Conservation (phyloP, 2,113 vertebrate genomes). For the Gadus chalcogrammus region DNA sequence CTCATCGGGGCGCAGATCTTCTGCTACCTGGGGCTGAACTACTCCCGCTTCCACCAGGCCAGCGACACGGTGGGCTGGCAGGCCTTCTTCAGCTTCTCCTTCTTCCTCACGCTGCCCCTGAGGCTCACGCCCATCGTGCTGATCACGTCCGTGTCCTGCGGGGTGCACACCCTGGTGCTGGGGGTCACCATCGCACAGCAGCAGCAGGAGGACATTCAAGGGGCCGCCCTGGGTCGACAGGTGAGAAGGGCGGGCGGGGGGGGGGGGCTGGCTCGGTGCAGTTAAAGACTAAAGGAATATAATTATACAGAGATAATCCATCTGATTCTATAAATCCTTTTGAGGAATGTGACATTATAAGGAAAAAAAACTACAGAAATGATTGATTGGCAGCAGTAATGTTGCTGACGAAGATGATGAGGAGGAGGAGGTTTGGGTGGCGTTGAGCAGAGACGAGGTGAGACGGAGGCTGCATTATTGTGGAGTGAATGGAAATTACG, state of each 20-base stretch:
- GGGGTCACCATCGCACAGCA: slow-evolving; percentile 90
- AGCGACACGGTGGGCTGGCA: slow-evolving; percentile 96
- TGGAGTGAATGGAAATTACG: neutral
- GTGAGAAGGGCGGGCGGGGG: slow-evolving; percentile 58
- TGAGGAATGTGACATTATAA: too few species aligned
- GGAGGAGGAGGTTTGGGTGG: neutral
- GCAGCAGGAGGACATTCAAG: slow-evolving; percentile 78
- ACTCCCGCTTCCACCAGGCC: slow-evolving; percentile 81
- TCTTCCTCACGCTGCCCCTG: slow-evolving; percentile 89
- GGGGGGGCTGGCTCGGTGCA: neutral
- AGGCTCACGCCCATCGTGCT: slow-evolving; percentile 86
- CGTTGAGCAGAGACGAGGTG: neutral
- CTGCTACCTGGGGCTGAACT: slow-evolving; percentile 88
- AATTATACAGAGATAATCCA: neutral
- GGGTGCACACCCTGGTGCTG: slow-evolving; percentile 86
- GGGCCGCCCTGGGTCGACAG: slow-evolving; percentile 78
- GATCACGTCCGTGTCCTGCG: slow-evolving; percentile 83
- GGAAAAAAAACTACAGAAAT: too few species aligned
- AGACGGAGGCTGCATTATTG: neutral
- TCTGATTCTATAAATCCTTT: too few species aligned
- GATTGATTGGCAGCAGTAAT: too few species aligned
- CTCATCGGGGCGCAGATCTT: slow-evolving; percentile 89
- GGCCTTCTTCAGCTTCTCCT: slow-evolving; percentile 92
- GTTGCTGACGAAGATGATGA: too few species aligned
- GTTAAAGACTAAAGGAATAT: neutral